Base-by-base conservation (phyloP, 92 coral and sea anemone genomes). In the Phenganax marumi region DNA sequence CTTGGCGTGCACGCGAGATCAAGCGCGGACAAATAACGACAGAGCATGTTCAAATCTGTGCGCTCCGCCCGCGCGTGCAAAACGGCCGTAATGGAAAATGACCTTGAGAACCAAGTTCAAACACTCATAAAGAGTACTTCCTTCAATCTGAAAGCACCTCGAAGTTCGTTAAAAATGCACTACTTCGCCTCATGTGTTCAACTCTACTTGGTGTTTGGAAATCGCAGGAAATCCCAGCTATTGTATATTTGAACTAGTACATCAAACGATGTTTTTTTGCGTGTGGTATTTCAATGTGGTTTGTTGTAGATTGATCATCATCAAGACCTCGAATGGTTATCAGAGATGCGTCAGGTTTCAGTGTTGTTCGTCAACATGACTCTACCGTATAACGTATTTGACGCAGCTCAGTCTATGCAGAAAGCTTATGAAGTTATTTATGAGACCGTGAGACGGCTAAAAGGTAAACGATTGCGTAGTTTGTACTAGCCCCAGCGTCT, bases 281-380 rank as follows among this genome's bases (percentile, higher is more conserved):
- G 3, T 33, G 43, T 33, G 43, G 8, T 17, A 4, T 65, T 3
- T 65, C 7, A 11, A 13, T 18, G 12, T 50, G 4, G 33, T 51
- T 12, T 62, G 10, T 7, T 23, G 72, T 78, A 92, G 99, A 96
- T 96, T 50, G 99, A 96, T 25, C 96, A 92, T 64, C 97, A 91
- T 50, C 99, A 96, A 70, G 97, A 92, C 55, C 70, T 96, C 24
- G 90, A 92, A 53, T 96, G 97, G 91, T 64, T 96, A 10, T 96
- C 99, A 1, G 99, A 96, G 79, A 96, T 96, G 99, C 97, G 99
- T 50, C 91, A 91, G 68, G 99, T 96, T 43, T 96, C 99, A 8
- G 97, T 93, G 17, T 73, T 96, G 76, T 96, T 96, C 52, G 93
- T 96, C 70, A 96, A 96, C 83, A 96, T 96, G 99, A 85, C 90